Evolutionary conservation across 2,888 invertebrate genomes (phyloP).

Genomic region (Drosophila neonasuta): DNA sequence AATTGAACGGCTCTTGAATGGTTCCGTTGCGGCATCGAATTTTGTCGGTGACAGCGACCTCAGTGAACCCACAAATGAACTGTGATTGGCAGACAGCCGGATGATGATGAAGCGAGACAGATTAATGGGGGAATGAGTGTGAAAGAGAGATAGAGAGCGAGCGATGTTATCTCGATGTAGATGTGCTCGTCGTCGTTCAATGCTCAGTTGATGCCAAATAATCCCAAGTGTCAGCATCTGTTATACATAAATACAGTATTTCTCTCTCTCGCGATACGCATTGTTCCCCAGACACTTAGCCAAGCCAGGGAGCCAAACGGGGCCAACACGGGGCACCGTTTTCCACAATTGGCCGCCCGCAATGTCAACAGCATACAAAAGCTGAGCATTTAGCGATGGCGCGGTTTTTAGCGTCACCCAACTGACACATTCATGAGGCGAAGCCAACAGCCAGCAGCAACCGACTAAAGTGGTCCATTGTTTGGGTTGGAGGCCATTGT

Average conservation of each 20-base stretch:
- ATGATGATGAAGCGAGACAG: not conserved
- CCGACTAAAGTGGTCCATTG: conserved; percentile 33
- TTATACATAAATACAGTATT: conserved; percentile 41
- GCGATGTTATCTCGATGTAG: conserved; percentile 1
- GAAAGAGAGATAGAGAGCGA: not conserved
- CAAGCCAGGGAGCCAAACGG: not conserved
- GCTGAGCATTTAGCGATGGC: conserved; percentile 55
- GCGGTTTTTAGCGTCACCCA: conserved; percentile 35
- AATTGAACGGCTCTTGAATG: conserved; percentile 28
- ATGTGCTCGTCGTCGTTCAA: conserved; percentile 38
- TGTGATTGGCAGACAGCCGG: conserved; percentile 20
- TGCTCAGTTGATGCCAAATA: conserved; percentile 66
- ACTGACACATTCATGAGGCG: conserved; percentile 23
- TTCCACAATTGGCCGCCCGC: conserved; percentile 33
- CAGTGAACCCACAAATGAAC: conserved; percentile 10
- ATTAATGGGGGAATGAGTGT: too few species aligned
- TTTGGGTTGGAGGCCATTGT: conserved; percentile 57
- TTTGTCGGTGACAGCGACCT: conserved; percentile 22
- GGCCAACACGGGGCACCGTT: not conserved
- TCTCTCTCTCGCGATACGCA: conserved; percentile 28
- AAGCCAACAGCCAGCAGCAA: not conserved
- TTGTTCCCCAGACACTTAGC: conserved; percentile 28
- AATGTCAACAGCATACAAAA: conserved; percentile 50
- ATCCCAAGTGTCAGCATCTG: conserved; percentile 68
- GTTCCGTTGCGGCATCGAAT: not conserved